Percentiles rank a stretch among this genome's conserved stretches.
These are phyloP conservation scores for Meteorus sp. DNA, from an alignment of 1,140 invertebrate genomes.

Conservation along the genomic window DNA sequence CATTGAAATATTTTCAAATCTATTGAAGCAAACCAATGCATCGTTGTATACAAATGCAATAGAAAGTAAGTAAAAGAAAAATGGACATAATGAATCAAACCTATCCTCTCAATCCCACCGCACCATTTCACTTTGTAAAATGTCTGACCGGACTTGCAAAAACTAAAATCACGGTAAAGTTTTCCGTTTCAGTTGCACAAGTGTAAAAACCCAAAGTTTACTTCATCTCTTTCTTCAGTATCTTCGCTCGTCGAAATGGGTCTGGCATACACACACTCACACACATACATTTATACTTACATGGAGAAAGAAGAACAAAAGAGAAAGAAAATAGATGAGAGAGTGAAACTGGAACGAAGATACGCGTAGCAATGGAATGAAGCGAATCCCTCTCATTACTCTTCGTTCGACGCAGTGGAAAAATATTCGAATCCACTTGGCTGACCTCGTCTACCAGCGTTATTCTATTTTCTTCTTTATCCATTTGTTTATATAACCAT, in stretches of 20 bases:
- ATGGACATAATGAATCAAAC: too few species aligned
- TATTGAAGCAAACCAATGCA: too few species aligned
- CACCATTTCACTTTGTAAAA: conserved; percentile 27
- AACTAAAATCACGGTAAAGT: conserved; percentile 27
- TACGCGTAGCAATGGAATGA: background rate
- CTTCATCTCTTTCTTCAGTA: background rate
- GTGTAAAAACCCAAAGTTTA: background rate
- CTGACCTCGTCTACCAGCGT: conserved; percentile 31
- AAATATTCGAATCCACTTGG: conserved; percentile 42
- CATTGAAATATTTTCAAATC: too few species aligned
- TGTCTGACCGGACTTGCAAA: conserved; percentile 18
- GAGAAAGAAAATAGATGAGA: background rate
- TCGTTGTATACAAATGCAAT: too few species aligned
- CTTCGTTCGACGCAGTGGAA: conserved; percentile 34
- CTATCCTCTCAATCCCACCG: conserved; percentile 17
- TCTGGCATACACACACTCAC: too few species aligned
- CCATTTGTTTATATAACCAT: conserved; percentile 3
- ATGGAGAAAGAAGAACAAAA: conserved; percentile 25
- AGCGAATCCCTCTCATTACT: conserved; percentile 32
- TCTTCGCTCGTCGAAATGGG: background rate
- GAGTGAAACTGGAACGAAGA: conserved; percentile 9
- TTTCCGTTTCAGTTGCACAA: conserved; percentile 22
- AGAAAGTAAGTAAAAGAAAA: conserved; percentile 8
- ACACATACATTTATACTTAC: too few species aligned
- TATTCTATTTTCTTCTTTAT: conserved; percentile 19